Conservation (phyloP, 2,113 vertebrate genomes). For the Corydoras maculifer region DNA sequence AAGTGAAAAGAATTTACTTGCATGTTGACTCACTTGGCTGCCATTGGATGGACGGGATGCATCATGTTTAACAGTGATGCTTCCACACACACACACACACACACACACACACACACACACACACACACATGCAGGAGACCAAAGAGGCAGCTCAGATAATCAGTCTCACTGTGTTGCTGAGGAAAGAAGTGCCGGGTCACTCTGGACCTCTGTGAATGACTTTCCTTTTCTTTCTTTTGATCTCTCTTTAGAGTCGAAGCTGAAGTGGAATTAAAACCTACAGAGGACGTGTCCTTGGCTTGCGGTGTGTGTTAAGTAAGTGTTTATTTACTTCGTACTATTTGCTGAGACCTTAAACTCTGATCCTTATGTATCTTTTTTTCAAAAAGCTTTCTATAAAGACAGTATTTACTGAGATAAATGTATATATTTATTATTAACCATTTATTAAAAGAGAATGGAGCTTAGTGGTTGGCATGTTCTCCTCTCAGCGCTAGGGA, state of each 20-base stretch:
- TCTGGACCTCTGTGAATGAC: conserved; percentile 19
- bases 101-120: conserved; percentile 17
- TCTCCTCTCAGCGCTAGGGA: too few species aligned
- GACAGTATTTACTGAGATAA: too few species aligned
- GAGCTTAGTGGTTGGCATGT: too few species aligned
- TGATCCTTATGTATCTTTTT: too few species aligned
- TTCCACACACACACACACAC: conserved; percentile 5
- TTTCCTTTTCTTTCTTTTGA: conserved; percentile 20
- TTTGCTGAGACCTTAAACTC: too few species aligned
- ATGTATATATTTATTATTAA: too few species aligned
- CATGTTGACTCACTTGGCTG: conserved; percentile 47
- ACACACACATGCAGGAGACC: neutral
- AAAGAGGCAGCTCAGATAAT: neutral
- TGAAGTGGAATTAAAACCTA: neutral
- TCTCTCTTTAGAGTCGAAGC: neutral
- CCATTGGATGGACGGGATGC: conserved; percentile 35
- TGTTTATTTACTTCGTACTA: neutral
- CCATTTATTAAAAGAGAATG: too few species aligned
- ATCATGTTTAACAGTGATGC: conserved; percentile 39
- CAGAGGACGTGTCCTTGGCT: neutral
- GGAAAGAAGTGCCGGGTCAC: neutral
- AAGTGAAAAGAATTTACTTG: conserved; percentile 30
- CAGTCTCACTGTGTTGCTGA: conserved; percentile 4
- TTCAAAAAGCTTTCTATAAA: too few species aligned
- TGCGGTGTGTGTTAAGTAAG: neutral